phyloP scores from a whole-genome alignment of 2,797 vertebrate genomes.

The Enteromius unitaeniatus region DNA sequence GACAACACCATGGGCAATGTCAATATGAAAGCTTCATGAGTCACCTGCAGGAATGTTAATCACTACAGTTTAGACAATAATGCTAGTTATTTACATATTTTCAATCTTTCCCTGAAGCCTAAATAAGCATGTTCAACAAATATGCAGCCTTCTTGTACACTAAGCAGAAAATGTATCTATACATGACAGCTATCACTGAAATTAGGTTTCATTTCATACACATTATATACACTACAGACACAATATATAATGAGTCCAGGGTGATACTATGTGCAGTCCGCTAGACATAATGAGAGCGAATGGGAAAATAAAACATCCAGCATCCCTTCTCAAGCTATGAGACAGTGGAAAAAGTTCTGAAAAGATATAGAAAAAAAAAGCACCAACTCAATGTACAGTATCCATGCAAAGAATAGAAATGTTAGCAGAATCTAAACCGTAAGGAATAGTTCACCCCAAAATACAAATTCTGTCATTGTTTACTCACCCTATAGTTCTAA shows the following conservation, averaged over 20 bases:
- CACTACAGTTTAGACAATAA: neutral
- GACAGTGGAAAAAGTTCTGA: neutral
- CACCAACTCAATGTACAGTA: neutral
- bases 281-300: neutral
- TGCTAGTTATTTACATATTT: neutral
- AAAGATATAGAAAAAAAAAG: neutral
- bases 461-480: too few relatives aligned
- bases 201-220: neutral
- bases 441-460: too few relatives aligned
- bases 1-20: neutral
- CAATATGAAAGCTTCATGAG: neutral
- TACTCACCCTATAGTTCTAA: too few relatives aligned
- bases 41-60: constrained; percentile 5
- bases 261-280: neutral
- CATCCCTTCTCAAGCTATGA: neutral
- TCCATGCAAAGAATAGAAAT: neutral
- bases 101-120: neutral
- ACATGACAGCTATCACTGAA: neutral
- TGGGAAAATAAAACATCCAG: neutral
- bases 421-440: neutral
- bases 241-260: neutral
- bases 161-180: neutral
- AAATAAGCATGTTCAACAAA: neutral
- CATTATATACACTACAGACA: neutral
- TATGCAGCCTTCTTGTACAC: neutral